These are phyloP conservation scores for Galerucella pusilla DNA, from an alignment of 2,888 invertebrate genomes.

Conservation along the genomic window DNA sequence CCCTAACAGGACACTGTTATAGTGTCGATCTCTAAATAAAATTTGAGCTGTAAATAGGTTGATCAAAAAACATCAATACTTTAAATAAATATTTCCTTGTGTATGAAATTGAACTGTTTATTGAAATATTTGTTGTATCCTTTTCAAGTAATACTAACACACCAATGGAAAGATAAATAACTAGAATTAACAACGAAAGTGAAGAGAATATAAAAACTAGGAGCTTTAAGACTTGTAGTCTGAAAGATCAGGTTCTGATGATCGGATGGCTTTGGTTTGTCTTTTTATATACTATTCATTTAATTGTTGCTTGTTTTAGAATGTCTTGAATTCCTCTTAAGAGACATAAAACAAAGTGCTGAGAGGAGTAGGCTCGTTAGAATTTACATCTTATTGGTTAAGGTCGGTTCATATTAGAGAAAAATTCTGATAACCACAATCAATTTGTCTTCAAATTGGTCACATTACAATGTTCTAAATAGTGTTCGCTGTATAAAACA, in stretches of 20 bases:
- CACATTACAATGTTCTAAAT: too few relatives aligned
- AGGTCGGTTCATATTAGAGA: too few relatives aligned
- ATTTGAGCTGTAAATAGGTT: too few relatives aligned
- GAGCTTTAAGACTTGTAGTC: slow-evolving; percentile 6
- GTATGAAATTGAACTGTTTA: not conserved
- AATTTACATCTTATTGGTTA: not conserved
- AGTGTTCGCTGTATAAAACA: too few relatives aligned
- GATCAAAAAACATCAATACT: too few relatives aligned
- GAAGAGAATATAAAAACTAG: slow-evolving; percentile 6
- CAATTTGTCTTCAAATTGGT: too few relatives aligned
- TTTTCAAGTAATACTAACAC: not conserved
- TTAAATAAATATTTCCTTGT: not conserved
- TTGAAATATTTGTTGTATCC: not conserved
- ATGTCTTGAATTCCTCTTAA: not conserved
- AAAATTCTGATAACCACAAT: too few relatives aligned
- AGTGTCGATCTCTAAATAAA: too few relatives aligned
- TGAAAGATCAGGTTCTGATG: slow-evolving; percentile 13
- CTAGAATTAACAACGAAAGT: slow-evolving; percentile 8
- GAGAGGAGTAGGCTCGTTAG: not conserved
- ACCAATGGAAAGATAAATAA: not conserved
- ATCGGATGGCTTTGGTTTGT: not conserved
- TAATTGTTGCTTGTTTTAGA: slow-evolving; percentile 1
- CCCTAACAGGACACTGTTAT: too few relatives aligned
- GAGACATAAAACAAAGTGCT: not conserved
- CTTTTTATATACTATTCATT: slow-evolving; percentile 5